Base-by-base conservation (phyloP, 2,888 invertebrate genomes). In the Nemotelus nigrinus region DNA sequence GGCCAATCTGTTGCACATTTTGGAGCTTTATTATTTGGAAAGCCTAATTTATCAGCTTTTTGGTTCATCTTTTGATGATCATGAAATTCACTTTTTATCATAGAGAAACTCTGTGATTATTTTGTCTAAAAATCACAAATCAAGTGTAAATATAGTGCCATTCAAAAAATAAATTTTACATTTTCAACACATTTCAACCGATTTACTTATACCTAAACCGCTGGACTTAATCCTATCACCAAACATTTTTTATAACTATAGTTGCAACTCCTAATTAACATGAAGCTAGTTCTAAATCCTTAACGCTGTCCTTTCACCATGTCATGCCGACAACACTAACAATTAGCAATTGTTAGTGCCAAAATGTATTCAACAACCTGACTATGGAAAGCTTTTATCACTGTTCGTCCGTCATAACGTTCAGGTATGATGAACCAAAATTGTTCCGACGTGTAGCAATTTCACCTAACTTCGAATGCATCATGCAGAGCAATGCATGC, bases 361-460 rank as follows among this genome's bases (percentile, higher is more conserved):
- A 47, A 57, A 57, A 72, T 58, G 4, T 45, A 72, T 45, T 47
- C 47, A 57, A 25, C 58, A 58, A 47, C 39, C 45, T 58, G 60
- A 72, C 72, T 44, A 72, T 45, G 58, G 41, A 72, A 72, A 44
- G 48, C 53, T 72, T 72, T 72, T 72, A 58, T 72, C n/a, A 5
- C 45, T 47, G 25, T 50, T 72, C 57, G 58, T 72, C 57, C 72
- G 58, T 72, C 72, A 72, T 48, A 44, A 72, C 57, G 72, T 57
- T 72, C 41, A 72, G 47, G 41, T 72, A 58, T 25, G 25, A 45
- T 45, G 72, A 58, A 45, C 72, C 47, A 6, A 72, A 58, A 45
- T 45, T 55, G 44, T 58, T 6, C 4, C 58, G 47, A 55, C 53
- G 55, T 70, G 70, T 25, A 58, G 45, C 72, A 72, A 72, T 72